Conservation (phyloP, 2,113 vertebrate species). For the Pelusios castaneus region DNA sequence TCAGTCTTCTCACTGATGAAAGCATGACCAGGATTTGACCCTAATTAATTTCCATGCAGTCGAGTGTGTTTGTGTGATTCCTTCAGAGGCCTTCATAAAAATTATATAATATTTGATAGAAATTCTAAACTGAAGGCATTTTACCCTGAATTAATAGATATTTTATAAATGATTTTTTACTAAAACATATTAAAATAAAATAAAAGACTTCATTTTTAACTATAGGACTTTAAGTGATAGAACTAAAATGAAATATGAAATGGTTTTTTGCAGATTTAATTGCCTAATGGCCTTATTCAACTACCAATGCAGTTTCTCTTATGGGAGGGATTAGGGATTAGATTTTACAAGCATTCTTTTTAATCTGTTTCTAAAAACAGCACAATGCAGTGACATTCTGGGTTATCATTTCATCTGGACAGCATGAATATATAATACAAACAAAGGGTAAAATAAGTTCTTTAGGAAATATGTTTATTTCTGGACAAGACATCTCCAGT, state of each 20-base stretch:
- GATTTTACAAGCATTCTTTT: neutral
- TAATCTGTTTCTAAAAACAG: neutral
- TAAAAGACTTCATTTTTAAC: neutral
- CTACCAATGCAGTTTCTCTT: neutral
- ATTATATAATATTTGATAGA: neutral
- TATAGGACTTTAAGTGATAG: rapidly evolving
- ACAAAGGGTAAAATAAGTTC: neutral
- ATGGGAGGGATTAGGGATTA: neutral
- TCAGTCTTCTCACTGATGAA: neutral
- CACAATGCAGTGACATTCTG: neutral
- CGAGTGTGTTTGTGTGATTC: neutral
- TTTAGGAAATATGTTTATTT: neutral
- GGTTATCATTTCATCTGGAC: neutral
- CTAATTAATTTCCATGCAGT: neutral
- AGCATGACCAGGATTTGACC: neutral
- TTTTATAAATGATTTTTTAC: neutral
- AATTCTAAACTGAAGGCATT: neutral
- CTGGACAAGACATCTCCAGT: neutral
- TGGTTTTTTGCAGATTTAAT: neutral
- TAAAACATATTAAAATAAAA: neutral
- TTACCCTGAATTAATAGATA: neutral
- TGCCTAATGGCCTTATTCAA: neutral
- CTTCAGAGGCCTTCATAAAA: neutral
- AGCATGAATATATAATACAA: neutral
- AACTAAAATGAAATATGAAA: neutral